Evolutionary conservation across 2,797 vertebrate genomes (phyloP), one percentile per base, ranked within the genome.

Genomic region (Toxotes lorentzi): DNA sequence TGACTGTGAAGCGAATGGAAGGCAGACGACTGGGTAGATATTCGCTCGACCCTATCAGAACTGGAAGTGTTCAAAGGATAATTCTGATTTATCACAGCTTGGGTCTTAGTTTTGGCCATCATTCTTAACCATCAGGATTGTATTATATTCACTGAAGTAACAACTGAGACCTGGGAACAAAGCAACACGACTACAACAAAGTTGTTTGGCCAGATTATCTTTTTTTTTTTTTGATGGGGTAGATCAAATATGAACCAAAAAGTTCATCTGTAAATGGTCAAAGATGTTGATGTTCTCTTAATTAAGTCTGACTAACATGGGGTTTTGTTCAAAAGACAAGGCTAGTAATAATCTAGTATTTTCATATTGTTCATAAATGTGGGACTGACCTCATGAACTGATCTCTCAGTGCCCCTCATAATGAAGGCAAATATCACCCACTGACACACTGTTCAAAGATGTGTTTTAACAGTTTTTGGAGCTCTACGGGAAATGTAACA

Each of bases 1-100:
- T 56, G 32, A 69, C 56, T 67, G 70, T 74, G 65, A 80, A 68
- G 24, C 69, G 38, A 72, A 81, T 24, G 70, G 56, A 79, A 87
- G 69, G 79, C 82, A 81, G 73, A 83, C 2, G 30, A 56, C 8
- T 51, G 45, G 59, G 63, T 66, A 27, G 41, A 69, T 70, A 54
- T 51, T 75, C 2, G 3, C 40, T 62, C 23, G 16, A 50, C 30
- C 4, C n/a, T 21, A 12, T 72, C 41, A 9, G 24, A 23, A 21
- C 21, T 64, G 16, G 30, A 67, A 45, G 70, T 7, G 5, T 66
- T 34, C 43, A 51, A 77, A 50, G 7, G 43, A 63, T 73, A 9
- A 50, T 57, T 75, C 63, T 1, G 10, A 24, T 69, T 69, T 45
- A 62, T 56, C 23, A 14, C 35, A 78, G 76, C 11, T 32, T 40